These are phyloP conservation scores for Hiodon alosoides DNA, from an alignment of 2,113 vertebrate genomes.

Conservation along the genomic window DNA sequence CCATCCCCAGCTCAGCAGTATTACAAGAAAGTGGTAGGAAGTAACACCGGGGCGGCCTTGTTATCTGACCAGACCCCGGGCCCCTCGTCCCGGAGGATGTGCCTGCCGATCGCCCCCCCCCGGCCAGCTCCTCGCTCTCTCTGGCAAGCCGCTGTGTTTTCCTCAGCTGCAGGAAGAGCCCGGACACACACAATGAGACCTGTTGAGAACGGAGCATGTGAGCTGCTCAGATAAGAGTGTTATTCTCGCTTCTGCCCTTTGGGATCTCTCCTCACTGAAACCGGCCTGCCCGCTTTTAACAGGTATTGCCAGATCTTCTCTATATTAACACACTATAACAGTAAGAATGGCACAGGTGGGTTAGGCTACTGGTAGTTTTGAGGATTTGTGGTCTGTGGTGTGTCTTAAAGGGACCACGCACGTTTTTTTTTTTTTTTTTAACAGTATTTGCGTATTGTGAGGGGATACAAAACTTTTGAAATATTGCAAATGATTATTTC, in stretches of 20 bases:
- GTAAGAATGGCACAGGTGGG: no score
- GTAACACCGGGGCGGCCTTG: conserved; percentile 6
- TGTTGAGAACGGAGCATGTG: conserved; percentile 38
- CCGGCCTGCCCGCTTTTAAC: no score
- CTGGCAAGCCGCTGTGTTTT: conserved; percentile 31
- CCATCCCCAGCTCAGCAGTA: conserved; percentile 2
- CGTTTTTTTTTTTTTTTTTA: no score
- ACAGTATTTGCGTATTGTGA: no score
- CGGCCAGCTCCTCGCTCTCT: neutral
- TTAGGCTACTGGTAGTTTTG: no score
- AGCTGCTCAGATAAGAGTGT: conserved; percentile 29
- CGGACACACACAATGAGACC: conserved; percentile 37
- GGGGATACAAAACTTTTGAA: no score
- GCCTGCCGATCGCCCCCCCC: conserved; percentile 18
- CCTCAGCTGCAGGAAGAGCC: conserved; percentile 36
- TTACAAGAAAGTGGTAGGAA: conserved; percentile 17
- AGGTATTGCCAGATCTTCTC: no score
- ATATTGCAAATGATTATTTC: no score
- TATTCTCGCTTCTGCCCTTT: neutral
- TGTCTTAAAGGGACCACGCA: no score
- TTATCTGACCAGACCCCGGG: conserved; percentile 5
- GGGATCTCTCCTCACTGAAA: neutral
- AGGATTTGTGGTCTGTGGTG: no score
- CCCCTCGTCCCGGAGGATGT: conserved; percentile 24
- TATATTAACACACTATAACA: no score